Percentiles rank a stretch among this genome's conserved stretches.
phyloP scores from a whole-genome alignment of 2,888 invertebrate genomes.

The Leptinotarsa haldemani region DNA sequence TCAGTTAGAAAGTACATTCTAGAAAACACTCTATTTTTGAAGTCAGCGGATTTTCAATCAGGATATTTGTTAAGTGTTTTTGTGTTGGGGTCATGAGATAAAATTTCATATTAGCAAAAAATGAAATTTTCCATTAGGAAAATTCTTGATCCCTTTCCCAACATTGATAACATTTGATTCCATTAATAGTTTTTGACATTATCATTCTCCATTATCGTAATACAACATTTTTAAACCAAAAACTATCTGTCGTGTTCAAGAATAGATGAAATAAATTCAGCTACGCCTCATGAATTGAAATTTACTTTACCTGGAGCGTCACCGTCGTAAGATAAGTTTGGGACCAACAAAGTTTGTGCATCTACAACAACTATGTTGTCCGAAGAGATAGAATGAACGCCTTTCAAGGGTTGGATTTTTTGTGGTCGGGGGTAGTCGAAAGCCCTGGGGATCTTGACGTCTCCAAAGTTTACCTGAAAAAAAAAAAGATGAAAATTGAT shows the following conservation, averaged over 20 bases:
- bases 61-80: no score
- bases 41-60: no score
- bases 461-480: slow-evolving; percentile 87
- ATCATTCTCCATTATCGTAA: no score
- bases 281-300: background rate
- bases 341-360: slow-evolving; percentile 90
- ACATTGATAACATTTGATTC: no score
- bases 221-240: background rate
- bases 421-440: slow-evolving; percentile 88
- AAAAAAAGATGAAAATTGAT: slow-evolving; percentile 22
- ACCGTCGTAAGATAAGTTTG: slow-evolving; percentile 92
- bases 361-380: slow-evolving; percentile 91
- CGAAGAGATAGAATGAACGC: slow-evolving; percentile 86
- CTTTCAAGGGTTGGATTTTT: slow-evolving; percentile 79
- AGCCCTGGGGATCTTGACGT: slow-evolving; percentile 81
- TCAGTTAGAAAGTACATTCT: no score
- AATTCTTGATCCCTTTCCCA: no score
- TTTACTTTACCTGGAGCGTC: slow-evolving; percentile 83
- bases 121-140: no score
- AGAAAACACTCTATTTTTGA: no score
- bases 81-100: no score
- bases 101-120: no score
- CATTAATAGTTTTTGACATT: no score
- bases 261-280: background rate
- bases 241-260: background rate